A percentile compares a stretch with the other conserved stretches of the same genome.
phyloP scores from a whole-genome alignment of 2,113 vertebrate species.

The Melanerpes aurifrons region DNA sequence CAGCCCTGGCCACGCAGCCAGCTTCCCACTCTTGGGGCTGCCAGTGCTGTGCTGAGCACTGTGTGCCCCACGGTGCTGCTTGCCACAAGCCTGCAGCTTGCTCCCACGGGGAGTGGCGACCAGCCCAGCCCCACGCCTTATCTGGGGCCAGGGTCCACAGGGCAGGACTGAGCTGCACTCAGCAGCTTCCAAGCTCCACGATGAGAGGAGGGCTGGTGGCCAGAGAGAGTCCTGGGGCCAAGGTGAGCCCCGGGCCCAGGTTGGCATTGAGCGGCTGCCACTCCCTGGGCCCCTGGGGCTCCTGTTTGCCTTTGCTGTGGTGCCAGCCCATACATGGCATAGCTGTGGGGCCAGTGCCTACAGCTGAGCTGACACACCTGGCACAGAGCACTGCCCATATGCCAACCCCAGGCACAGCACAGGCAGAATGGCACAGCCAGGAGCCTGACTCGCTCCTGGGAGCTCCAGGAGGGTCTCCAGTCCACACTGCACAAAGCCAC shows the following conservation, averaged over 20 bases:
- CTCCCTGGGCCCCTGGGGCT: rapidly evolving
- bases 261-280: neutral
- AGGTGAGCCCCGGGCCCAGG: rapidly evolving
- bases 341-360: neutral
- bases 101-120: neutral
- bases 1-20: conserved; percentile 20
- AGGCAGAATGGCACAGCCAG: neutral
- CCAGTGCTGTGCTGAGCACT: neutral
- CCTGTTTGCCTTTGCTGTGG: neutral
- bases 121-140: neutral
- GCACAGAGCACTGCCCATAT: neutral
- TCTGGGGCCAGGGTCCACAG: conserved; percentile 10
- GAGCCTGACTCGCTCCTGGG: neutral
- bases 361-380: neutral
- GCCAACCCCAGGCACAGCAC: rapidly evolving
- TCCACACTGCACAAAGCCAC: neutral
- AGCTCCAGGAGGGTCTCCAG: neutral
- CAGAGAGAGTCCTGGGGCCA: neutral
- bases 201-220: rapidly evolving
- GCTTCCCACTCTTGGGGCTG: neutral
- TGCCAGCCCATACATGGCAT: neutral
- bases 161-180: neutral
- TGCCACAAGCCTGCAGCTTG: neutral
- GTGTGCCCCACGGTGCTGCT: neutral
- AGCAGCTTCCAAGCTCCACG: neutral